These are phyloP conservation scores for Bradypodion pumilum DNA, from an alignment of 2,797 vertebrate genomes.

Conservation along the genomic window DNA sequence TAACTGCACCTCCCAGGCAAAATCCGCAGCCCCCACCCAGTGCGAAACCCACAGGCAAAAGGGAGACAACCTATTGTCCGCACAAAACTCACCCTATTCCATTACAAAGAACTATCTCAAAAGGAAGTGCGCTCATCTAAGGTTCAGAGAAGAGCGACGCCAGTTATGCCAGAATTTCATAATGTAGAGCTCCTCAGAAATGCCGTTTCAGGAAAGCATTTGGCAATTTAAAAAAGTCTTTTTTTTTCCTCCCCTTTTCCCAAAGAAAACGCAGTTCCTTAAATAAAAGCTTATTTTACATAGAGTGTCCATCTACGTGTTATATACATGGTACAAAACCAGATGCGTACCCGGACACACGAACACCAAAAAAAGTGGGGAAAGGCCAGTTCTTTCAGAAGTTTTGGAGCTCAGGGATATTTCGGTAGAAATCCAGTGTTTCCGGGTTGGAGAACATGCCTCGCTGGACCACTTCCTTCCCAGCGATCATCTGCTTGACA, in stretches of 20 bases:
- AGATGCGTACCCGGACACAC: not conserved
- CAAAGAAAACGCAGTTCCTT: slow-evolving; percentile 47
- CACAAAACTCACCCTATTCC: too few species aligned
- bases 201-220: too few species aligned
- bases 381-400: slow-evolving; percentile 76
- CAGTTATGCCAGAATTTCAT: slow-evolving; percentile 25
- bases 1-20: not conserved
- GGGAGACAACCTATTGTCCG: not conserved
- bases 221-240: slow-evolving; percentile 9
- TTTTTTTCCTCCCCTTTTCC: slow-evolving; percentile 42
- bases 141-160: slow-evolving; percentile 25
- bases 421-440: slow-evolving; percentile 89
- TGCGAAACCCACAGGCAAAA: not conserved
- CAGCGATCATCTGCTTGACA: slow-evolving; percentile 92
- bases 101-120: slow-evolving; percentile 21
- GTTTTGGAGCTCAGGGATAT: slow-evolving; percentile 91
- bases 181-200: slow-evolving; percentile 22
- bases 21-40: too few species aligned
- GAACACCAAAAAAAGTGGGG: slow-evolving; percentile 30
- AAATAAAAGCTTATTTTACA: slow-evolving; percentile 58
- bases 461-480: slow-evolving; percentile 85
- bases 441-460: slow-evolving; percentile 94
- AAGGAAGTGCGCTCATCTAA: slow-evolving; percentile 27
- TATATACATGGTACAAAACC: slow-evolving; percentile 59
- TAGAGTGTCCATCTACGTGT: slow-evolving; percentile 40